phyloP scores from a whole-genome alignment of 2,113 vertebrate genomes.

The Callaeas wilsoni region DNA sequence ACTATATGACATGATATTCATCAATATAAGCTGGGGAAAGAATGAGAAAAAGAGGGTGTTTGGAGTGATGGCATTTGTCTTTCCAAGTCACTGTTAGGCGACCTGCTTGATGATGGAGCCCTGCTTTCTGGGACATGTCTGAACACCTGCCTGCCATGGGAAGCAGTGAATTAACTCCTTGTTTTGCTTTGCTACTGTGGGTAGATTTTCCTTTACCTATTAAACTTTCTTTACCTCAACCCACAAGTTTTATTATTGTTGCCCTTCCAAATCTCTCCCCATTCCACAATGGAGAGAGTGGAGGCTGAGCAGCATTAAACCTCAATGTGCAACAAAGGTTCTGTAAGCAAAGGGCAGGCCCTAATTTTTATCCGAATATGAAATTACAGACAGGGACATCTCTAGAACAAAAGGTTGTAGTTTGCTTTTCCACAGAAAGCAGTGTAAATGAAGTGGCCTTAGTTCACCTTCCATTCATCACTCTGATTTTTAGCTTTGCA shows the following conservation, averaged over 20 bases:
- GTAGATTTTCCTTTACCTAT: not conserved
- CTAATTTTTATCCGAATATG: not conserved
- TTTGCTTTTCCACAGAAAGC: not conserved
- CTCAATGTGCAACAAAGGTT: not conserved
- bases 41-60: not conserved
- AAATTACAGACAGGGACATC: not conserved
- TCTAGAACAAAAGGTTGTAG: not conserved
- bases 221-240: not conserved
- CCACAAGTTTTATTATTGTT: not conserved
- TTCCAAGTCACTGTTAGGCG: rapidly evolving
- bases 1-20: not conserved
- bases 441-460: not conserved
- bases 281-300: rapidly evolving
- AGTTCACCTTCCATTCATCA: not conserved
- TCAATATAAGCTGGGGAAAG: not conserved
- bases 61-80: rapidly evolving
- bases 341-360: not conserved
- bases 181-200: rapidly evolving
- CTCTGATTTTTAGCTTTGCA: not conserved
- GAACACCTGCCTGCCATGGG: not conserved
- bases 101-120: not conserved
- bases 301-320: not conserved
- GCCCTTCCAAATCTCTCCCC: not conserved
- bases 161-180: not conserved
- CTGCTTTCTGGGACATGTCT: not conserved